Evolutionary conservation across 1,140 invertebrate species (phyloP), one percentile per base, ranked within the genome.

Genomic region (Diplogasteroides magnus): DNA sequence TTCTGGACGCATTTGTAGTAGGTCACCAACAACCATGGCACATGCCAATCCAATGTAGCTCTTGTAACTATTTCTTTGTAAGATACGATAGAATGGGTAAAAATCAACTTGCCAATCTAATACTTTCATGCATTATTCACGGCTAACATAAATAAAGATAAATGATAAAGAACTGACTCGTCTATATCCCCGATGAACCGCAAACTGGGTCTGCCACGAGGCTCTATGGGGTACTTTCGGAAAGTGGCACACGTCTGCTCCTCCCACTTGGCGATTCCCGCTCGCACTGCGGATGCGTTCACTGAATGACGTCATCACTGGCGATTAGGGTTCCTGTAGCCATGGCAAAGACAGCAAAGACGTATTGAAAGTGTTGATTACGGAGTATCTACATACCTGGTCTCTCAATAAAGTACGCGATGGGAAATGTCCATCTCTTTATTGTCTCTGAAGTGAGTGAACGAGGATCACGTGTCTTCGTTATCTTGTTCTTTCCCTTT

Each of bases 231-330:
- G 19, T 31, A 27, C 27, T 65, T 29, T 0, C 31, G 32, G 60
- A 72, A 72, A 2, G 55, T 62, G 0, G 61, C 61, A 19, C 70
- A 72, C 3, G 70, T 72, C n/a, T 67, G 59, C 15, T 61, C 26
- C 23, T 67, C 32, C 70, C 70, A 72, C 31, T 31, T 67, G 19
- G 67, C 57, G 0, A 72, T 31, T 56, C 70, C 70, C n/a, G 70
- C 70, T 2, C 58, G 64, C 23, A 72, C 31, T 1, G 70, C 70
- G 15, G 57, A 32, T 3, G 59, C 37, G 31, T 57, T 28, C 1
- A 71, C 70, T 71, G 32, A 61, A 71, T 61, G 29, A n/a, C 2
- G 26, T 48, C 37, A 11, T 19, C 6, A 48, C 6, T 6, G 37
- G 37, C 6, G 19, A 11, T 48, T 48, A 6, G 6, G 37, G n/a